A percentile compares a stretch with the other conserved stretches of the same genome.
phyloP scores from a whole-genome alignment of 2,888 invertebrate genomes.

The Andricus curvator region DNA sequence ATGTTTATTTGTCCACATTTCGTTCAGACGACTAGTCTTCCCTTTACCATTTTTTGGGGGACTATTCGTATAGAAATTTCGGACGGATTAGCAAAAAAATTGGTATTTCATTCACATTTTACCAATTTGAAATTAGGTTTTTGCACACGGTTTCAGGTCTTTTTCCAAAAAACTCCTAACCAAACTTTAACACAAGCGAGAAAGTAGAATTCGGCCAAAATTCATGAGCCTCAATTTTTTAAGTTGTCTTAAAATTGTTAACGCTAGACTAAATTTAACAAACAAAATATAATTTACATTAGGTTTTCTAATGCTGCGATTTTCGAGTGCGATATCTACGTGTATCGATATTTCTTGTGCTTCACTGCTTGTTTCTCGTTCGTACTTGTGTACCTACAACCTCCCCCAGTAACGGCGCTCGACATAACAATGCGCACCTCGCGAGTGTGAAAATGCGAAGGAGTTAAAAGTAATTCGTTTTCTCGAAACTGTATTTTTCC shows the following conservation, averaged over 20 bases:
- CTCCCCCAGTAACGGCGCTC: slow-evolving; percentile 34
- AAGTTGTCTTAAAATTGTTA: neutral
- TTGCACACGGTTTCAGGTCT: no score
- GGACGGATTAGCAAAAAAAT: no score
- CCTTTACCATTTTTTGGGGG: no score
- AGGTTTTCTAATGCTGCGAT: neutral
- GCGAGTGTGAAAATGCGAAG: slow-evolving; percentile 29
- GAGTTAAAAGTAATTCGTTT: slow-evolving; percentile 34
- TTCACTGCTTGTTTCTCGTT: slow-evolving; percentile 23
- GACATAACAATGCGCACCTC: slow-evolving; percentile 35
- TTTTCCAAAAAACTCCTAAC: no score
- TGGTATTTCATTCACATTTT: no score
- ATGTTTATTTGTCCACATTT: no score
- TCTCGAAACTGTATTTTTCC: slow-evolving; percentile 33
- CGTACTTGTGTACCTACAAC: slow-evolving; percentile 34
- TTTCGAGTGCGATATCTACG: slow-evolving; percentile 30
- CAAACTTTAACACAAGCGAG: no score
- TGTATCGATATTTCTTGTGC: slow-evolving; percentile 32
- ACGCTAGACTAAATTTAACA: neutral
- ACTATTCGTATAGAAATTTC: no score
- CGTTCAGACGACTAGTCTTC: no score
- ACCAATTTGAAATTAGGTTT: no score
- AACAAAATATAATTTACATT: neutral
- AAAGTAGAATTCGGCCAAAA: no score
- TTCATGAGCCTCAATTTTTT: no score